Percentiles rank a stretch among this genome's conserved stretches.
Conservation (phyloP, 2,888 invertebrate species). For the Blera fallax region DNA sequence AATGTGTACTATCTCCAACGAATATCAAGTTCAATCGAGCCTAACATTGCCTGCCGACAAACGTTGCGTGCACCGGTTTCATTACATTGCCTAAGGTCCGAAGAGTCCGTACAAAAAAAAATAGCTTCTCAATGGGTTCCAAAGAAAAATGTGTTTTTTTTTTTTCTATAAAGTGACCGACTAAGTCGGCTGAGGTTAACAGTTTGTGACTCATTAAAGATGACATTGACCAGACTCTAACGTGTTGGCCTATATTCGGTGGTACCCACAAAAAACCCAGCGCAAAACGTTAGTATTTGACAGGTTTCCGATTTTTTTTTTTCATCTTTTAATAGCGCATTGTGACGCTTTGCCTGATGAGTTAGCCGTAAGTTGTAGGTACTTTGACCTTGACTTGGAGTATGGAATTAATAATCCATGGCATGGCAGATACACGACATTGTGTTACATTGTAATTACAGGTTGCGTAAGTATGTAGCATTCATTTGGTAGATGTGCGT, state of each 20-base stretch:
- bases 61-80: constrained; percentile 9
- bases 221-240: constrained; percentile 57
- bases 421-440: background rate
- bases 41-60: background rate
- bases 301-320: constrained; percentile 1
- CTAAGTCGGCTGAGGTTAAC: constrained; percentile 31
- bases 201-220: constrained; percentile 15
- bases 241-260: constrained; percentile 46
- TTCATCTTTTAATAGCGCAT: constrained; percentile 25
- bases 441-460: constrained; percentile 14
- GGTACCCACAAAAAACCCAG: background rate
- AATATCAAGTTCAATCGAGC: constrained; percentile 32
- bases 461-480: constrained; percentile 4
- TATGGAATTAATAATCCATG: constrained; percentile 25
- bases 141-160: background rate
- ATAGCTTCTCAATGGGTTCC: background rate
- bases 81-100: constrained; percentile 1
- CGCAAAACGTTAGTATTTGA: background rate
- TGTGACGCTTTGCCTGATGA: constrained; percentile 24
- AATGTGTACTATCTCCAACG: background rate
- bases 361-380: background rate
- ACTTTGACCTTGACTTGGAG: constrained; percentile 20
- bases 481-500: background rate
- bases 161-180: constrained; percentile 13
- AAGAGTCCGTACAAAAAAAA: background rate